Conservation (phyloP, 2,113 vertebrate genomes). For the Piprites chloris region DNA sequence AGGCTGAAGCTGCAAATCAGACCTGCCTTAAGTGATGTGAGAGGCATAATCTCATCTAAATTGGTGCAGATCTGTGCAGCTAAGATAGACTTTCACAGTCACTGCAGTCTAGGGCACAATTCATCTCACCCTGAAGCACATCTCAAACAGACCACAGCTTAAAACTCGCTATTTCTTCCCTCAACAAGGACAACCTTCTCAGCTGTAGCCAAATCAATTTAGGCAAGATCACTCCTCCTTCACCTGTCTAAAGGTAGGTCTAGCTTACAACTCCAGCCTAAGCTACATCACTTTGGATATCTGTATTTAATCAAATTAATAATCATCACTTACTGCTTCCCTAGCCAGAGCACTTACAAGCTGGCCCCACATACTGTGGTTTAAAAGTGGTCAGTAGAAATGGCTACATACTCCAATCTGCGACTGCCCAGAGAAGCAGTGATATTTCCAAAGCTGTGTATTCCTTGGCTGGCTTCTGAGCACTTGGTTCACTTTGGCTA, state of each 20-base stretch:
- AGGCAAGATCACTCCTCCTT: background rate
- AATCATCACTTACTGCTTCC: background rate
- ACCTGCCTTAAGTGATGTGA: background rate
- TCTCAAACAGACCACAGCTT: background rate
- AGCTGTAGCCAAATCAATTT: background rate
- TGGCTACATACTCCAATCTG: background rate
- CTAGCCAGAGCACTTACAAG: background rate
- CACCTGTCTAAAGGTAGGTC: background rate
- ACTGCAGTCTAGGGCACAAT: background rate
- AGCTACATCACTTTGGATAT: background rate
- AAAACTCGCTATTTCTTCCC: background rate
- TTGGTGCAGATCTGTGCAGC: background rate
- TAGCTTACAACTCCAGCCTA: background rate
- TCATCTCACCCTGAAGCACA: background rate
- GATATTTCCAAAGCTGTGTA: background rate
- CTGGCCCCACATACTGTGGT: background rate
- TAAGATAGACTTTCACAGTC: background rate
- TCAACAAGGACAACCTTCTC: background rate
- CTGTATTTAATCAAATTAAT: background rate
- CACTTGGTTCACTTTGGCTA: slow-evolving; percentile 12
- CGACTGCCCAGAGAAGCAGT: background rate
- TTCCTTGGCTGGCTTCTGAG: slow-evolving; percentile 31
- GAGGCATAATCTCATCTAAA: background rate
- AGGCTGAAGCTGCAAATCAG: background rate
- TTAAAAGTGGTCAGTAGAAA: background rate